Conservation (phyloP, 2,113 vertebrate species). For the Siphamia tubifer region DNA sequence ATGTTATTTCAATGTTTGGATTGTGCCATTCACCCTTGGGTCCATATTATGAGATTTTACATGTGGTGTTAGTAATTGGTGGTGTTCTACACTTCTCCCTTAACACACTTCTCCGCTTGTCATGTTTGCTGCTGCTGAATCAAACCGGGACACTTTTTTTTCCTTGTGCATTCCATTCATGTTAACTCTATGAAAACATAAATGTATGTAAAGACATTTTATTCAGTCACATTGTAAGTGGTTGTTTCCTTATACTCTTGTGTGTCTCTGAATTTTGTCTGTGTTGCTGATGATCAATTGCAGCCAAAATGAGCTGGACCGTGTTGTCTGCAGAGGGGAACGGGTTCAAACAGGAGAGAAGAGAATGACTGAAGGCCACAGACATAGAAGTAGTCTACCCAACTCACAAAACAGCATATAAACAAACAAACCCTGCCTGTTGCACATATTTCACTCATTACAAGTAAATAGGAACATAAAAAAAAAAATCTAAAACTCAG, state of each 20-base stretch:
- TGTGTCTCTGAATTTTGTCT: constrained; percentile 6
- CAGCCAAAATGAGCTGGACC: background rate
- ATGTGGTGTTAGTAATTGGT: constrained; percentile 17
- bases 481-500: no score
- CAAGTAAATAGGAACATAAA: no score
- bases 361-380: constrained; percentile 40
- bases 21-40: constrained; percentile 20
- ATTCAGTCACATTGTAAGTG: constrained; percentile 39
- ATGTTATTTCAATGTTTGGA: constrained; percentile 34
- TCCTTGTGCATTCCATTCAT: constrained; percentile 28
- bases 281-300: no score
- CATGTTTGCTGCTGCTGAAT: constrained; percentile 29
- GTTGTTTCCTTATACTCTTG: constrained; percentile 31
- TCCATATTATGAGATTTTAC: constrained; percentile 27
- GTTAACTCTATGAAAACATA: constrained; percentile 21
- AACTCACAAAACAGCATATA: background rate
- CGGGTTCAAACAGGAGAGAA: constrained; percentile 16
- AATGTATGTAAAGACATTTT: constrained; percentile 31
- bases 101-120: constrained; percentile 18
- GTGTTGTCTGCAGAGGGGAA: constrained; percentile 6
- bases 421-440: background rate
- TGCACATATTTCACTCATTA: no score
- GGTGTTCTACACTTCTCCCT: constrained; percentile 41
- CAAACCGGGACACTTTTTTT: background rate
- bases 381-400: no score